A percentile compares a stretch with the other conserved stretches of the same genome.
These are phyloP conservation scores for Phaetusa simplex DNA, from an alignment of 2,113 vertebrate genomes.

Conservation along the genomic window DNA sequence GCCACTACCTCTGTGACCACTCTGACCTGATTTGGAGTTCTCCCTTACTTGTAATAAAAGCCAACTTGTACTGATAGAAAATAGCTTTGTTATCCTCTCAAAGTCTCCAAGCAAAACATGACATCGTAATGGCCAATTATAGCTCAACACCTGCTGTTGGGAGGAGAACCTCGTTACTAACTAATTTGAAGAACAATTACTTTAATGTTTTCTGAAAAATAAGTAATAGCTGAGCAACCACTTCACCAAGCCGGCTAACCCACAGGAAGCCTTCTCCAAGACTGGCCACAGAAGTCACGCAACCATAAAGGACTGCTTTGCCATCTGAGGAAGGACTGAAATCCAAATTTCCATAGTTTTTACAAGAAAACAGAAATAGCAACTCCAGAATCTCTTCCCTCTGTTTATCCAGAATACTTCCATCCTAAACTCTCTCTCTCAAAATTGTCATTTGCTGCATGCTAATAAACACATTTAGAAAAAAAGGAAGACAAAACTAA, in stretches of 20 bases:
- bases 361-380: neutral
- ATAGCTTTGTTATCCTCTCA: conserved; percentile 10
- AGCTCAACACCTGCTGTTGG: conserved; percentile 48
- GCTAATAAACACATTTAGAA: neutral
- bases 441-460: neutral
- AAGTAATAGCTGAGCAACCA: conserved; percentile 2
- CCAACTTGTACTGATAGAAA: neutral
- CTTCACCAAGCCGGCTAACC: neutral
- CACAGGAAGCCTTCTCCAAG: neutral
- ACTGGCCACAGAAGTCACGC: neutral
- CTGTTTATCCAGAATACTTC: neutral
- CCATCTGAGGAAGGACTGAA: neutral
- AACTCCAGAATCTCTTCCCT: neutral
- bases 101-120: conserved; percentile 48
- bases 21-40: neutral
- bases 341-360: neutral
- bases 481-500: neutral
- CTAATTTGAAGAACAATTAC: conserved; percentile 48
- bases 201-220: conserved; percentile 16
- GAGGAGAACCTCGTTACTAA: conserved; percentile 5
- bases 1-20: neutral
- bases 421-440: neutral
- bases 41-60: conserved; percentile 26
- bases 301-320: neutral
- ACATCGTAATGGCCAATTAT: conserved; percentile 68